These are phyloP conservation scores for Potamarius usumacintae DNA, from an alignment of 2,113 vertebrate species.

Conservation along the genomic window DNA sequence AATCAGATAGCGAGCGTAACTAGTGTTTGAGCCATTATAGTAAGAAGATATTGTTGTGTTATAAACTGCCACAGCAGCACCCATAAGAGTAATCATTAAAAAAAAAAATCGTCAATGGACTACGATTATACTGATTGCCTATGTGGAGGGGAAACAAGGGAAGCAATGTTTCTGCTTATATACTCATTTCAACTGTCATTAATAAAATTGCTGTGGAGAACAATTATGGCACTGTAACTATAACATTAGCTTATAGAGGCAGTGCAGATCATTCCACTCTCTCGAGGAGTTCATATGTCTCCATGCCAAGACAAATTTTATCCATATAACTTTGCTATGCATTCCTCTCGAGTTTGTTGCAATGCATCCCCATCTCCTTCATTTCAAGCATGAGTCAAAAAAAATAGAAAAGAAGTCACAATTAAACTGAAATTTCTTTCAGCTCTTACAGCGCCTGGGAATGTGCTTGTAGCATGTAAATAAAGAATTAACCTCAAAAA, in stretches of 20 bases:
- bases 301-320: too few species aligned
- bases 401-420: neutral
- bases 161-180: neutral
- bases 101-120: neutral
- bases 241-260: neutral
- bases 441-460: neutral
- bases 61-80: neutral
- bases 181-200: neutral
- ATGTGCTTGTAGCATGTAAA: neutral
- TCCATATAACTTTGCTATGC: neutral
- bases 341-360: neutral
- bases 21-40: neutral
- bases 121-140: neutral
- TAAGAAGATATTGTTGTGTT: neutral
- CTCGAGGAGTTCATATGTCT: neutral
- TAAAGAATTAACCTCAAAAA: neutral
- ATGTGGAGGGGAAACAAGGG: neutral
- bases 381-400: neutral
- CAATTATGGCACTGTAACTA: neutral
- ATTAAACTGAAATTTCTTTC: neutral
- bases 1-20: neutral
- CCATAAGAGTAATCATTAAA: neutral
- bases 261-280: neutral
- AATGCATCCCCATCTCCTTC: conserved; percentile 8
- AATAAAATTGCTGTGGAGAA: neutral